Conservation (phyloP, 2,888 invertebrate genomes). For the Chymomyza caudatula region DNA sequence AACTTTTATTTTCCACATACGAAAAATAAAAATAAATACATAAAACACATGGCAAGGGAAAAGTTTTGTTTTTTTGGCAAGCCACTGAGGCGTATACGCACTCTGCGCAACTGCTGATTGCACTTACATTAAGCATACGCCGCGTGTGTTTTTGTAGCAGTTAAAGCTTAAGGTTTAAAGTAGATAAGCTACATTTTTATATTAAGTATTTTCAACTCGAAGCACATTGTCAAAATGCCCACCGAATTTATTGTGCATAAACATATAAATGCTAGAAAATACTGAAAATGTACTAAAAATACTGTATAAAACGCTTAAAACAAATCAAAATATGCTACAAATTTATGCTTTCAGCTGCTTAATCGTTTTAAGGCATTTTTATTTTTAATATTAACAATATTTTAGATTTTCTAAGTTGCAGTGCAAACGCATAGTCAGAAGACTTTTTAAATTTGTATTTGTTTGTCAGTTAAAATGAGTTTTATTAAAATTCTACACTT, state of each 20-base stretch:
- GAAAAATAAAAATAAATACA: slow-evolving; percentile 7
- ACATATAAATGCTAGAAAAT: slow-evolving; percentile 9
- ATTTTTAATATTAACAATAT: too few species aligned
- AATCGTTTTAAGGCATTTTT: too few species aligned
- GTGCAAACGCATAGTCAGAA: too few species aligned
- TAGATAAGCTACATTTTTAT: not conserved
- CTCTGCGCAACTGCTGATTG: slow-evolving; percentile 4
- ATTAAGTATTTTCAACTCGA: slow-evolving; percentile 32
- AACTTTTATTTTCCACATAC: slow-evolving; percentile 54
- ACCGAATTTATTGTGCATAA: slow-evolving; percentile 63
- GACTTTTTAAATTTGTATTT: too few species aligned
- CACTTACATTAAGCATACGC: slow-evolving; percentile 45
- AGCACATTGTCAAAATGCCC: slow-evolving; percentile 55
- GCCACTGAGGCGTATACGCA: slow-evolving; percentile 38
- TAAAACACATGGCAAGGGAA: slow-evolving; percentile 4
- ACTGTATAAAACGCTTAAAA: not conserved
- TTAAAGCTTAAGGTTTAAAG: slow-evolving; percentile 2
- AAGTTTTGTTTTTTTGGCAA: slow-evolving; percentile 21
- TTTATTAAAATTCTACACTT: too few species aligned
- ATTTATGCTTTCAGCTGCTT: not conserved
- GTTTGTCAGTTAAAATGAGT: too few species aligned
- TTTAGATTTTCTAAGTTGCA: too few species aligned
- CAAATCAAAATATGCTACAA: not conserved
- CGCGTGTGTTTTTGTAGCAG: slow-evolving; percentile 21
- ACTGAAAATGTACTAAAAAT: slow-evolving; percentile 5